A percentile compares a stretch with the other conserved stretches of the same genome.
These are phyloP conservation scores for Bombus vancouverensis DNA, from an alignment of 1,140 invertebrate genomes.

Conservation along the genomic window DNA sequence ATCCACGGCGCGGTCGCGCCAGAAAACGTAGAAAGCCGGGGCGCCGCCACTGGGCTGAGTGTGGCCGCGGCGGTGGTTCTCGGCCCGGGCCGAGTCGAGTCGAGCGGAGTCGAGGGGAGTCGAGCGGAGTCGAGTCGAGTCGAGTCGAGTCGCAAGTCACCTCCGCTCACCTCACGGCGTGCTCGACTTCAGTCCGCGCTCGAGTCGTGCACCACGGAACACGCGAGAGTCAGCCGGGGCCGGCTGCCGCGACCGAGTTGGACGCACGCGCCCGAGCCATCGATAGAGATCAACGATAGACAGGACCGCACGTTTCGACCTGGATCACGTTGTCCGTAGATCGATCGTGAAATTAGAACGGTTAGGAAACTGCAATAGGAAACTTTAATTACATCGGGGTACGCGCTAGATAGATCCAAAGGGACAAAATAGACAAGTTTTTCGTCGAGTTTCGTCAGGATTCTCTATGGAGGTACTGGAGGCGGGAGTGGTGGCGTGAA, in stretches of 20 bases:
- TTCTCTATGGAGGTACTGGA: not conserved
- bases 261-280: constrained; percentile 40
- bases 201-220: constrained; percentile 64
- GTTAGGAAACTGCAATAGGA: not conserved
- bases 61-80: constrained; percentile 34
- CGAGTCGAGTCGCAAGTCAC: constrained; percentile 77
- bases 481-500: not conserved
- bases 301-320: not conserved
- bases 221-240: constrained; percentile 40
- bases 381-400: not conserved
- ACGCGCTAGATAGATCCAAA: not conserved
- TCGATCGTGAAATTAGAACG: not conserved
- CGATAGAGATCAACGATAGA: not conserved
- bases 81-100: constrained; percentile 34
- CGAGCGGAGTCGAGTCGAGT: constrained; percentile 30
- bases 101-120: constrained; percentile 30
- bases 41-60: constrained; percentile 36
- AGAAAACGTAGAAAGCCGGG: constrained; percentile 8
- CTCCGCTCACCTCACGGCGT: constrained; percentile 78
- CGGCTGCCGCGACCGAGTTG: constrained; percentile 39
- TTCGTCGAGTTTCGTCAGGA: not conserved
- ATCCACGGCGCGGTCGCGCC: constrained; percentile 19
- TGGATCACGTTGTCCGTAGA: not conserved
- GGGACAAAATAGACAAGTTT: not conserved
- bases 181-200: constrained; percentile 63